phyloP scores from a whole-genome alignment of 53 echinoderm and acorn worm genomes.

The Astropecten irregularis region DNA sequence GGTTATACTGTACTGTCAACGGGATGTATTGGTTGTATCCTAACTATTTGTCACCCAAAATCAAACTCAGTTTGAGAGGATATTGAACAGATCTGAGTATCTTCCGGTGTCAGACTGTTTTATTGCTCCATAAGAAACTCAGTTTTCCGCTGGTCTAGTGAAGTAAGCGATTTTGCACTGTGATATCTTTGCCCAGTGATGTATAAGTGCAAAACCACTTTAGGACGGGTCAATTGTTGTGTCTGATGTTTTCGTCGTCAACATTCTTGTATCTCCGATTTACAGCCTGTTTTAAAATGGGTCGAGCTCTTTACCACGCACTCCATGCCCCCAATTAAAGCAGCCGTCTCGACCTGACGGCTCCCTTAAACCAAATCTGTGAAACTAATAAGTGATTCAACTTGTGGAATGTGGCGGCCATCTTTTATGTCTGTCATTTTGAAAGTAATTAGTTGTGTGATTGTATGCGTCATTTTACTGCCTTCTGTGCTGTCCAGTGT shows the following conservation, averaged over 20 bases:
- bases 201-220: too few relatives aligned
- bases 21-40: background rate
- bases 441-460: too few relatives aligned
- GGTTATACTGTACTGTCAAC: background rate
- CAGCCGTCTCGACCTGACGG: background rate
- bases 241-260: background rate
- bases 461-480: too few relatives aligned
- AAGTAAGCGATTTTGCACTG: too few relatives aligned
- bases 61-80: too few relatives aligned
- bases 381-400: constrained; percentile 2
- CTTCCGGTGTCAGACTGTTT: too few relatives aligned
- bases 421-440: background rate
- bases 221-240: too few relatives aligned
- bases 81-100: too few relatives aligned
- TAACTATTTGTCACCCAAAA: background rate
- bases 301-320: background rate
- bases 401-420: constrained; percentile 19
- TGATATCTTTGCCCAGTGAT: too few relatives aligned
- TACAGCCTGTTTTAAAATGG: background rate
- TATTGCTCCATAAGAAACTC: too few relatives aligned
- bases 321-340: background rate
- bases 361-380: background rate
- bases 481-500: too few relatives aligned
- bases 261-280: background rate
- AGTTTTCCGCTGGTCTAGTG: too few relatives aligned